Base-by-base conservation (phyloP, 2,888 invertebrate species). In the Leptura quadrifasciata region DNA sequence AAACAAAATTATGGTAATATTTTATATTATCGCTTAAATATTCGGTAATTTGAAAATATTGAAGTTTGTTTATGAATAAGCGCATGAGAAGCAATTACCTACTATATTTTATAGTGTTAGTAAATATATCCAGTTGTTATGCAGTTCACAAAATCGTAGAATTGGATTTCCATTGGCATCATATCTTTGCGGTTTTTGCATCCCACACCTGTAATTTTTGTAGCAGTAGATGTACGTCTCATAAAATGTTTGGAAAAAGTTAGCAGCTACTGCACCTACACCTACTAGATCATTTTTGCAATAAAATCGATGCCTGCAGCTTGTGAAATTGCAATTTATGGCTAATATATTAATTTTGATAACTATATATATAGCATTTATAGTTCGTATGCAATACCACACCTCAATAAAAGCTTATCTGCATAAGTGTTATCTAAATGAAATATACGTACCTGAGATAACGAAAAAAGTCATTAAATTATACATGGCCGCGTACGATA, bases 401-500 rank as follows among this genome's bases (percentile, higher is more conserved):
- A 47, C 71, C 71, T 47, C 15, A 57, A 20, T 52, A 57, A 57
- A 69, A 69, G 31, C 27, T 24, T 70, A 31, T 12, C 54, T 31
- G 20, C 18, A 31, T 17, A 57, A 18, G 61, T 18, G n/a, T 15
- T 35, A 57, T 57, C 57, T 57, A 10, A 27, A 24, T 64, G 57
- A 58, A 65, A 72, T 63, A 31, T 55, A 39, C 17, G 20, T 39
- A 31, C 47, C n/a, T 47, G 47, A 15, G 52, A 47, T 60, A 47
- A 60, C 0, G 71, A 71, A 71, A 60, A 71, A 71, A 61, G 17
- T 47, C 47, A 60, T 52, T 71, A 71, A 71, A 47, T 71, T 60
- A 71, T 60, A 61, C 60, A 20, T 52, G 20, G 57, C 39, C 69
- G 52, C 61, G 47, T 27, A 60, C 20, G 52, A 27, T 58, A 65